Conservation (phyloP, 2,113 vertebrate genomes). For the Ophthalmolycus amberensis region DNA sequence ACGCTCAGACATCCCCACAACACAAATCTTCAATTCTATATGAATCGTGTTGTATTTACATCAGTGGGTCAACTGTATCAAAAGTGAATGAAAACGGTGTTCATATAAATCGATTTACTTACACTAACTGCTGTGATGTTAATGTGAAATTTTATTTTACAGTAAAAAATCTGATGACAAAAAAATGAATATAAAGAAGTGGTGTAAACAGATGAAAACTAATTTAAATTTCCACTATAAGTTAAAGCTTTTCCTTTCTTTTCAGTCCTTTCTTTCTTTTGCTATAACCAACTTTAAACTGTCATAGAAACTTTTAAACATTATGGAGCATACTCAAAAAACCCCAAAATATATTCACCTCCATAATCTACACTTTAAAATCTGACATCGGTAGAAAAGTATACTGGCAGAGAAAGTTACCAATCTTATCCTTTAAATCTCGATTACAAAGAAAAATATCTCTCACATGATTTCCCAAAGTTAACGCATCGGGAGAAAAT, state of each 20-base stretch:
- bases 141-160: neutral
- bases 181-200: neutral
- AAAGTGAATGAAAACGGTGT: constrained; percentile 11
- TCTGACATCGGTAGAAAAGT: constrained; percentile 60
- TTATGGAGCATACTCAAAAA: constrained; percentile 17
- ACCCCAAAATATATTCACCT: constrained; percentile 33
- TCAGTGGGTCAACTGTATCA: constrained; percentile 18
- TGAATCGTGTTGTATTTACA: constrained; percentile 40
- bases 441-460: constrained; percentile 70
- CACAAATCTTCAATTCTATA: constrained; percentile 50
- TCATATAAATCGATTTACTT: constrained; percentile 26
- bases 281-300: constrained; percentile 12
- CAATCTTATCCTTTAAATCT: constrained; percentile 69
- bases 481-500: constrained; percentile 66
- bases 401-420: constrained; percentile 69
- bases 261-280: neutral
- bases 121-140: neutral
- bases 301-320: constrained; percentile 32
- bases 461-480: constrained; percentile 79
- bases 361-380: constrained; percentile 55
- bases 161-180: neutral
- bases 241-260: neutral
- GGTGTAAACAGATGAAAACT: neutral
- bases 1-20: constrained; percentile 55
- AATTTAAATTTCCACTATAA: neutral